Base-by-base conservation (phyloP, 2,888 invertebrate genomes). In the Sialis lutaria region DNA sequence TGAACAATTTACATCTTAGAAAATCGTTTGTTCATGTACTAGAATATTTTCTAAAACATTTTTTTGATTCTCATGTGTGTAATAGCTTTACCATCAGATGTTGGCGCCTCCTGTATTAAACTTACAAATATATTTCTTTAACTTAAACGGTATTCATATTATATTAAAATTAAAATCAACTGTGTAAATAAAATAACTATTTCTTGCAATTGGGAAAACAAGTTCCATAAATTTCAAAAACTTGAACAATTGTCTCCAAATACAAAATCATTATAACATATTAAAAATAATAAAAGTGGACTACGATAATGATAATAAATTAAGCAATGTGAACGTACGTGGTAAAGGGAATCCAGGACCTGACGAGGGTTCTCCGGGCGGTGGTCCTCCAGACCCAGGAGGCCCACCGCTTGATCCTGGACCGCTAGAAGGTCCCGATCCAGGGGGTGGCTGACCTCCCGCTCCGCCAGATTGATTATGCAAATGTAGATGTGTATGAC, bases 401-500 rank as follows among this genome's bases (percentile, higher is more conserved):
- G 42, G 46, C 1, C 40, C 45, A n/a, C 40, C 13, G 12, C 12
- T 12, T 3, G 39, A 34, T 6, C 42, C 34, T 41, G 22, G 46
- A 12, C 33, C 12, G 10, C 40, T 33, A 9, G 33, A 32, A 32
- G 33, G 39, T 12, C 40, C 40, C 10, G 22, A 30, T 10, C 45
- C 45, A 67, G 73, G 73, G 57, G 74, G 63, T 56, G 73, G 74
- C 61, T 73, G 73, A 59, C 73, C 72, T 54, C 72, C 70, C 44
- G 75, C 73, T 32, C 57, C 56, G 30, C 63, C 63, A 2, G 62
- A 62, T 1, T 64, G 64, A 10, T 65, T 63, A 70, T 87, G 87
- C 56, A 85, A 80, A 72, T 87, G 87, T 58, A 89, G 85, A 71
- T 91, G 90, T 61, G 90, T 85, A 67, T 88, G 88, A 55, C 87